These are phyloP conservation scores for Sebastes itinus DNA, from an alignment of 2,797 vertebrate species.

Conservation along the genomic window DNA sequence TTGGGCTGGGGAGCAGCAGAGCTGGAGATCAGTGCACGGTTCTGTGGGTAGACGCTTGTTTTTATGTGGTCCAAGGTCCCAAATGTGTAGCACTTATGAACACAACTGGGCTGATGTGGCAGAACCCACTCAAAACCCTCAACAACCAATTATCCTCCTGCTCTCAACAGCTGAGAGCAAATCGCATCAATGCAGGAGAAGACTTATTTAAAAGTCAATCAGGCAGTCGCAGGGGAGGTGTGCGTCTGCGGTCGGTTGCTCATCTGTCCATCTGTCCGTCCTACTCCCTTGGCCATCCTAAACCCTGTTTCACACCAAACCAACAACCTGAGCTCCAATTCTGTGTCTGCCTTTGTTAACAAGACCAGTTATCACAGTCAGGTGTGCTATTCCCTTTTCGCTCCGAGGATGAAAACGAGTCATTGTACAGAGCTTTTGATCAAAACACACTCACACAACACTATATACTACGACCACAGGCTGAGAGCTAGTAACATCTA, in stretches of 20 bases:
- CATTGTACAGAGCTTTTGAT: not conserved
- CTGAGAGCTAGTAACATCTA: not conserved
- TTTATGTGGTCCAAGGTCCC: slow-evolving; percentile 41
- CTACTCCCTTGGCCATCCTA: slow-evolving; percentile 1
- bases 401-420: not conserved
- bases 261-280: slow-evolving; percentile 53
- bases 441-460: not conserved
- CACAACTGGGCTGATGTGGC: slow-evolving; percentile 47
- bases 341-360: slow-evolving; percentile 18
- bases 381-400: not conserved
- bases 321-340: not conserved
- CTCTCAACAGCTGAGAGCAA: slow-evolving; percentile 66
- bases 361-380: not conserved
- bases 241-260: slow-evolving; percentile 3
- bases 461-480: not conserved
- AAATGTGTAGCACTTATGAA: slow-evolving; percentile 46
- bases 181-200: slow-evolving; percentile 39
- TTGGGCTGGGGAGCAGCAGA: slow-evolving; percentile 43
- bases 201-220: slow-evolving; percentile 72
- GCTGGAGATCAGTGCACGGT: slow-evolving; percentile 51
- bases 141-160: slow-evolving; percentile 70
- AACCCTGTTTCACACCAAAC: slow-evolving; percentile 6
- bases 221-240: slow-evolving; percentile 40
- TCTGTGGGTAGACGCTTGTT: slow-evolving; percentile 46
- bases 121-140: slow-evolving; percentile 47